These are phyloP conservation scores for Lochmaea crataegi DNA, from an alignment of 2,888 invertebrate species.

Conservation along the genomic window DNA sequence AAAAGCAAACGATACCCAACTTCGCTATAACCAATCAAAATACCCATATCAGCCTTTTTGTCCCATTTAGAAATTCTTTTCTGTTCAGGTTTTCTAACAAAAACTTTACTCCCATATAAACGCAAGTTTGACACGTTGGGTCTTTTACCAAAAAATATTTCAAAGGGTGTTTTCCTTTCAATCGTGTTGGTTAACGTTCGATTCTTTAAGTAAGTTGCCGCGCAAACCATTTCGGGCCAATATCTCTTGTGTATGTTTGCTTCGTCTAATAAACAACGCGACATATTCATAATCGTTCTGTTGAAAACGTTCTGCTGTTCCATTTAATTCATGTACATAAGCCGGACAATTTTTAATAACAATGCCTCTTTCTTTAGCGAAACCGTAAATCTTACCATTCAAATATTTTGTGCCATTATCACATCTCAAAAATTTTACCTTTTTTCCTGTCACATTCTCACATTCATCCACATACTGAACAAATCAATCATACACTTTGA, in stretches of 20 bases:
- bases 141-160: slow-evolving; percentile 1
- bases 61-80: not conserved
- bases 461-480: not conserved
- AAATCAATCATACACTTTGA: not conserved
- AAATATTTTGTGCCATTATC: not conserved
- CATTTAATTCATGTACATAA: not conserved
- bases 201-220: not conserved
- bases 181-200: not conserved
- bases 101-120: no score
- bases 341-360: not conserved
- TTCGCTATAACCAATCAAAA: not conserved
- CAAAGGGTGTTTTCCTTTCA: not conserved
- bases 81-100: not conserved
- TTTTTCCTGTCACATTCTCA: not conserved
- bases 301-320: not conserved
- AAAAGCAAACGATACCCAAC: not conserved
- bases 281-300: not conserved
- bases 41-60: not conserved
- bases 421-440: not conserved
- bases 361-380: not conserved
- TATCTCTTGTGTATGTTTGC: not conserved
- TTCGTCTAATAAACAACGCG: not conserved
- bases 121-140: not conserved
- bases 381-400: not conserved
- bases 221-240: not conserved